phyloP scores from a whole-genome alignment of 53 echinoderm and acorn worm species.

The Astropecten irregularis region DNA sequence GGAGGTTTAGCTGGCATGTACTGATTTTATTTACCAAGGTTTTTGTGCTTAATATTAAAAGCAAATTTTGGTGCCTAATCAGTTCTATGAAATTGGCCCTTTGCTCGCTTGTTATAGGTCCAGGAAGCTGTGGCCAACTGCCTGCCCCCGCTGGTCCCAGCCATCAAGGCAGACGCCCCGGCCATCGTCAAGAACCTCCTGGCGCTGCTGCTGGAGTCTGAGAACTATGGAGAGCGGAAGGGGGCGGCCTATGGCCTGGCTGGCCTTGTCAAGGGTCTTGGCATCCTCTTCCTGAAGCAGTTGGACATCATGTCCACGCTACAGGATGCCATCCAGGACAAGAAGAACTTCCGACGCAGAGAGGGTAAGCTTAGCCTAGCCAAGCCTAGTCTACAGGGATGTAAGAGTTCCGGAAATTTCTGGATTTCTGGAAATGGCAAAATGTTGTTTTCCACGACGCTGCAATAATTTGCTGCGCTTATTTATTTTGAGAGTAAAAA shows the following conservation, averaged over 20 bases:
- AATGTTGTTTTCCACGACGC: no score
- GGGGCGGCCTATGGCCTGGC: slow-evolving; percentile 96
- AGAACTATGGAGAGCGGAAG: slow-evolving; percentile 96
- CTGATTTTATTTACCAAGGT: no score
- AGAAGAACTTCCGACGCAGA: slow-evolving; percentile 93
- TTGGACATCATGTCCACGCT: slow-evolving; percentile 90
- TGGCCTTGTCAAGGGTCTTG: slow-evolving; percentile 93
- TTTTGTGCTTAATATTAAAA: no score
- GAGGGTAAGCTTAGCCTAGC: slow-evolving; percentile 90
- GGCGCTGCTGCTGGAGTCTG: slow-evolving; percentile 78
- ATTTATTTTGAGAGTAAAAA: no score
- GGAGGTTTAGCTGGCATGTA: no score
- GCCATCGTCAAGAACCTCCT: slow-evolving; percentile 85
- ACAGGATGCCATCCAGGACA: slow-evolving; percentile 94
- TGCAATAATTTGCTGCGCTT: no score
- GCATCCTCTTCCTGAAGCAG: slow-evolving; percentile 92
- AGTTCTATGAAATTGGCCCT: no score
- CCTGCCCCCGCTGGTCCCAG: slow-evolving; percentile 93
- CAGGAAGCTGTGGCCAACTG: slow-evolving; percentile 99
- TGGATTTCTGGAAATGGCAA: no score
- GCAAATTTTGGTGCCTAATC: no score
- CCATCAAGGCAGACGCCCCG: slow-evolving; percentile 91
- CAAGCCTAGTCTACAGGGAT: no score
- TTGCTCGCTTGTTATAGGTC: slow-evolving; percentile 56
- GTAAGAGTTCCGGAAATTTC: no score